Conservation (phyloP, 1,140 invertebrate genomes). For the Asobara japonica region DNA sequence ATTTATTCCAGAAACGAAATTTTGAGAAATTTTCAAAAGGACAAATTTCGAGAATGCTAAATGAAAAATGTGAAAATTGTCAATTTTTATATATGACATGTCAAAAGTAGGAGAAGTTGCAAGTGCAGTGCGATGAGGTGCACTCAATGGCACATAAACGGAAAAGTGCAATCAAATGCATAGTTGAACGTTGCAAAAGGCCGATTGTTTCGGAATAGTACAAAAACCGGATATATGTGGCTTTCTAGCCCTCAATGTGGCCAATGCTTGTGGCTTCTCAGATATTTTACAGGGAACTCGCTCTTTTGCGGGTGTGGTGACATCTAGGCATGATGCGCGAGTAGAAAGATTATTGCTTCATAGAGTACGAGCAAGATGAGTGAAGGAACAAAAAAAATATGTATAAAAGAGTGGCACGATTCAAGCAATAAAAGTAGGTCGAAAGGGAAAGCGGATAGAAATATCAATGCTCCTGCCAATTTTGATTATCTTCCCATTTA, state of each 20-base stretch:
- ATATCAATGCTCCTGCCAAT: not conserved
- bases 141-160: no score
- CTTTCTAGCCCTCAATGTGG: conserved; percentile 3
- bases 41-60: no score
- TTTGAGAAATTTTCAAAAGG: no score
- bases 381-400: not conserved
- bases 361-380: not conserved
- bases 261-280: not conserved
- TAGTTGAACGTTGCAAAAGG: no score
- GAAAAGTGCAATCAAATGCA: no score
- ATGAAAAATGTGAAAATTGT: not conserved
- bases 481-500: not conserved
- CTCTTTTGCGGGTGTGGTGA: not conserved
- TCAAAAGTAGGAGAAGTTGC: no score
- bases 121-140: no score
- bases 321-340: not conserved
- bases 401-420: not conserved
- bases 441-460: conserved; percentile 38
- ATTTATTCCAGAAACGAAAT: no score
- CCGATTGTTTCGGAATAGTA: no score
- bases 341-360: not conserved
- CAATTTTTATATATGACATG: not conserved
- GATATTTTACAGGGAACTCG: not conserved
- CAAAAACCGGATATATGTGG: not conserved
- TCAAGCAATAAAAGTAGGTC: conserved; percentile 31